A percentile compares a stretch with the other conserved stretches of the same genome.
These are phyloP conservation scores for Bungarus multicinctus DNA, from an alignment of 2,113 vertebrate genomes.

Conservation along the genomic window DNA sequence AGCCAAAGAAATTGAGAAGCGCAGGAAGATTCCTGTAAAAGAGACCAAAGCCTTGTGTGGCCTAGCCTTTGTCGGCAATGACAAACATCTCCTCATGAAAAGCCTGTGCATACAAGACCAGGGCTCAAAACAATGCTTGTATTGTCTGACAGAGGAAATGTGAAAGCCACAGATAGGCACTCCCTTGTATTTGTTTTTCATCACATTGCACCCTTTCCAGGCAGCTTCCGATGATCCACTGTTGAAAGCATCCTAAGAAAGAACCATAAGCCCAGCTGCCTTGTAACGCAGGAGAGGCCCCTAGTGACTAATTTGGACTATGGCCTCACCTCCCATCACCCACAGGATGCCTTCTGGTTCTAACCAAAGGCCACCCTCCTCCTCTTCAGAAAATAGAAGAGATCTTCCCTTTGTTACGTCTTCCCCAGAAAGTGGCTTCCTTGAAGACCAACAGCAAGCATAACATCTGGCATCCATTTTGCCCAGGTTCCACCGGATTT, in stretches of 20 bases:
- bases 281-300: neutral
- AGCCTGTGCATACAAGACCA: neutral
- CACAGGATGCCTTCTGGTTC: neutral
- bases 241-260: neutral
- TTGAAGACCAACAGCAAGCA: neutral
- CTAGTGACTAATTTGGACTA: neutral
- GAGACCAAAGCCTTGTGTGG: neutral
- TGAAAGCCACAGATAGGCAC: slow-evolving; percentile 15
- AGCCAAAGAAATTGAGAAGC: neutral
- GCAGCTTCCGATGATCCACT: neutral
- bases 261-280: neutral
- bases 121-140: slow-evolving; percentile 7
- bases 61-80: neutral
- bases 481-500: neutral
- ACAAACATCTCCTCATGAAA: neutral
- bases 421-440: neutral
- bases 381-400: neutral
- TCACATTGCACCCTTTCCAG: neutral
- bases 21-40: neutral
- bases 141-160: neutral
- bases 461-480: neutral
- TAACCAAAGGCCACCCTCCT: neutral
- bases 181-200: neutral
- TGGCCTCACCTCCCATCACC: neutral
- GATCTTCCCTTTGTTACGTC: neutral